Evolutionary conservation across 2,888 invertebrate genomes (phyloP), one percentile per base, ranked within the genome.

Genomic region (Trissolcus japonicus): DNA sequence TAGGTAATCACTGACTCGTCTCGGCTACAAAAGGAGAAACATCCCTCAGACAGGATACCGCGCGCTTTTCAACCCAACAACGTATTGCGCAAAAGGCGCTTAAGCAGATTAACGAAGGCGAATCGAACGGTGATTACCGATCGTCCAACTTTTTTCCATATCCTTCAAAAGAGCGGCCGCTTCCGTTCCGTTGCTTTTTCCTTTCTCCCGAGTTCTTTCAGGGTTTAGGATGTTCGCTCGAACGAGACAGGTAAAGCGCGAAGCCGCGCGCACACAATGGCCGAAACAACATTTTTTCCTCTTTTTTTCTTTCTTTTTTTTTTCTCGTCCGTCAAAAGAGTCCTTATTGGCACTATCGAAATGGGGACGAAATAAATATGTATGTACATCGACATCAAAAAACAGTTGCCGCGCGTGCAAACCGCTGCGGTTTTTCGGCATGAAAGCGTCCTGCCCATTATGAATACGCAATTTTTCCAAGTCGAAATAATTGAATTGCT

Each of bases 191-290:
- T 68, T 81, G 78, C 72, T 74, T 77, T 78, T 76, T 66, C 76
- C 74, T 59, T 65, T 74, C 25, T 76, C 61, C 68, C 78, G 53
- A 76, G 76, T 76, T 60, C 76, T 79, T 81, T 80, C 76, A 80
- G 40, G 54, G 71, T 57, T 80, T 81, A 83, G 85, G 85, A 87
- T 86, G 84, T 85, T 80, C 85, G 85, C 81, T 83, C 80, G 81
- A 81, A 79, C 80, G 79, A 79, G 72, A 78, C 82, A 82, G 84
- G 83, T 85, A 85, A 77, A 76, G 71, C 62, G 60, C 71, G 78
- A 74, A 29, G 29, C 29, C 73, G 76, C 71, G 76, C 19, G 19
- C 19, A 81, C 19, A 81, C 84, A 85, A 85, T 84, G 7, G 80
- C 76, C 76, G 79, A 74, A 19, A 19, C 19, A 67, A 76, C 77